Conservation (phyloP, 2,113 vertebrate genomes). For the Lepus americanus region DNA sequence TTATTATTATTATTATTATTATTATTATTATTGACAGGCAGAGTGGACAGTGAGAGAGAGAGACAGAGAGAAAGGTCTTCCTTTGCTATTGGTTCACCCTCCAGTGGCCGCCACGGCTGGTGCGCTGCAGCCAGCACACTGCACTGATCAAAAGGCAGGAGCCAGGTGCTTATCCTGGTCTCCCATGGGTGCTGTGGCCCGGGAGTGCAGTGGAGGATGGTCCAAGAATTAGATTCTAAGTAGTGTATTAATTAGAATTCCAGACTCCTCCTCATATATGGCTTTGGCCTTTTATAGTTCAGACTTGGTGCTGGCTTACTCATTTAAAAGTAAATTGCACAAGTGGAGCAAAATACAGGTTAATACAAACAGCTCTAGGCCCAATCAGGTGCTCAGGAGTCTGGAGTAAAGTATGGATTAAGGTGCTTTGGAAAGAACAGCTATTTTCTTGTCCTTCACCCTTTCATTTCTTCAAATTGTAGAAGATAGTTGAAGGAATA, state of each 20-base stretch:
- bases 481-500: neutral
- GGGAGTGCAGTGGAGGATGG: too few species aligned
- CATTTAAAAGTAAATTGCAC: neutral
- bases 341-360: neutral
- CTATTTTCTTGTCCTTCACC: neutral
- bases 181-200: too few species aligned
- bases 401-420: neutral
- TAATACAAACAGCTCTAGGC: neutral
- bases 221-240: neutral
- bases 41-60: too few species aligned
- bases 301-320: neutral
- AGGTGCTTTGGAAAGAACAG: neutral
- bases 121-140: too few species aligned
- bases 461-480: neutral
- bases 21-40: too few species aligned
- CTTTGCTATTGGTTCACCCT: too few species aligned
- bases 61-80: too few species aligned
- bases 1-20: too few species aligned
- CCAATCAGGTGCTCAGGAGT: neutral
- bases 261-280: neutral
- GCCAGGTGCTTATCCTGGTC: too few species aligned
- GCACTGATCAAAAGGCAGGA: too few species aligned
- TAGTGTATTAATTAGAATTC: constrained; percentile 19
- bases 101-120: too few species aligned
- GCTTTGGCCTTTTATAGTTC: neutral